phyloP scores from a whole-genome alignment of 2,888 invertebrate species.

The Protonemura montana region DNA sequence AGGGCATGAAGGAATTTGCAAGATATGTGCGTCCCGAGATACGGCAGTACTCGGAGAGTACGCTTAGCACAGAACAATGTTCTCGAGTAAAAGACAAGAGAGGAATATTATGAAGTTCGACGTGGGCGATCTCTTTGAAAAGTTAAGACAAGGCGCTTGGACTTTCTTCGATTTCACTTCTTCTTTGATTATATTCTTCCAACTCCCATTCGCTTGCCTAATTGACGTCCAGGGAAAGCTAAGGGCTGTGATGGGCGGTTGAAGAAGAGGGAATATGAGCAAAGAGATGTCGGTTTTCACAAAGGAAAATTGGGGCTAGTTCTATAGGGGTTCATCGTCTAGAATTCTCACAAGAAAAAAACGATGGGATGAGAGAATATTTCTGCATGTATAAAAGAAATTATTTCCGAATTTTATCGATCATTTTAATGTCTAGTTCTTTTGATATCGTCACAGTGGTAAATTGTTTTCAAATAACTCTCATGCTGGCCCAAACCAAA shows the following conservation, averaged over 20 bases:
- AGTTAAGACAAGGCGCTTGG: slow-evolving; percentile 18
- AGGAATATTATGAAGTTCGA: slow-evolving; percentile 26
- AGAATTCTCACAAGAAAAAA: slow-evolving; percentile 23
- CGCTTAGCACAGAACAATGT: neutral
- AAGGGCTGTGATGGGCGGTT: slow-evolving; percentile 22
- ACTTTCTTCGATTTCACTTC: slow-evolving; percentile 36
- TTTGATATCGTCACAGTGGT: no score
- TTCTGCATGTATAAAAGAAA: no score
- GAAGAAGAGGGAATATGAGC: slow-evolving; percentile 37
- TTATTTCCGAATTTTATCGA: no score
- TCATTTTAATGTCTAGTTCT: no score
- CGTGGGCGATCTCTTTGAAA: slow-evolving; percentile 15
- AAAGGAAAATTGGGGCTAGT: slow-evolving; percentile 48
- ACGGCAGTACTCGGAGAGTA: neutral
- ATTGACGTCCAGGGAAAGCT: slow-evolving; percentile 44
- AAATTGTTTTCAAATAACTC: no score
- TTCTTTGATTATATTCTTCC: slow-evolving; percentile 37
- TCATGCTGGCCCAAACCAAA: no score
- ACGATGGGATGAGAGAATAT: slow-evolving; percentile 30
- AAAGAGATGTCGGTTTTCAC: slow-evolving; percentile 26
- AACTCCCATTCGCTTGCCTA: slow-evolving; percentile 41
- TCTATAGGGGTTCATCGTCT: slow-evolving; percentile 38
- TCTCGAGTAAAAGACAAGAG: slow-evolving; percentile 15
- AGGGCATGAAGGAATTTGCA: neutral
- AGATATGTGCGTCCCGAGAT: neutral